These are phyloP conservation scores for Anguilla japonica DNA, from an alignment of 2,113 vertebrate species.

Conservation along the genomic window DNA sequence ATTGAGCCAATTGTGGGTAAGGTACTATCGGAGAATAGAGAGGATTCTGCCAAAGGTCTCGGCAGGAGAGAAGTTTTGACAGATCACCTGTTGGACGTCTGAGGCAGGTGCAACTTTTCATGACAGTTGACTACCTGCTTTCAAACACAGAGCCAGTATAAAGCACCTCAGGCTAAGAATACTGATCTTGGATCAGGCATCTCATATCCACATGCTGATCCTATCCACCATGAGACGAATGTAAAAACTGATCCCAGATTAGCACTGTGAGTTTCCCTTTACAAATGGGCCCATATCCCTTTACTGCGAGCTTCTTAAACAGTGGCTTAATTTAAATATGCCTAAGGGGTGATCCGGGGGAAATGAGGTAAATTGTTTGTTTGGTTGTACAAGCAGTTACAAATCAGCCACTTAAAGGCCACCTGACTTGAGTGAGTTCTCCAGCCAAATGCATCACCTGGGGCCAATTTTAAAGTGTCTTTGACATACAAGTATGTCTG, in stretches of 20 bases:
- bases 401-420: no score
- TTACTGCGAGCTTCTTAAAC: no score
- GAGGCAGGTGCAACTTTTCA: no score
- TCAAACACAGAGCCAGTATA: not conserved
- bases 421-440: no score
- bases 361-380: no score
- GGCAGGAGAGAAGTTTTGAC: not conserved
- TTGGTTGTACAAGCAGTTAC: no score
- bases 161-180: not conserved
- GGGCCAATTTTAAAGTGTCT: no score
- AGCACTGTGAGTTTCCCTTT: not conserved
- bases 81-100: not conserved
- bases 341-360: no score
- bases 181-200: not conserved
- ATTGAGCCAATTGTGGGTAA: slow-evolving; percentile 1
- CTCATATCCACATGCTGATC: not conserved
- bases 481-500: no score
- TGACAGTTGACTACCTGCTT: not conserved
- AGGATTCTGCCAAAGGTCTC: not conserved
- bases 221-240: not conserved
- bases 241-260: not conserved
- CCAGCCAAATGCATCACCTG: no score
- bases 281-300: no score
- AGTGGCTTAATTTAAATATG: not conserved
- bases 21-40: not conserved